These are phyloP conservation scores for Marcusenius ussheri DNA, from an alignment of 2,113 vertebrate species.

Conservation along the genomic window DNA sequence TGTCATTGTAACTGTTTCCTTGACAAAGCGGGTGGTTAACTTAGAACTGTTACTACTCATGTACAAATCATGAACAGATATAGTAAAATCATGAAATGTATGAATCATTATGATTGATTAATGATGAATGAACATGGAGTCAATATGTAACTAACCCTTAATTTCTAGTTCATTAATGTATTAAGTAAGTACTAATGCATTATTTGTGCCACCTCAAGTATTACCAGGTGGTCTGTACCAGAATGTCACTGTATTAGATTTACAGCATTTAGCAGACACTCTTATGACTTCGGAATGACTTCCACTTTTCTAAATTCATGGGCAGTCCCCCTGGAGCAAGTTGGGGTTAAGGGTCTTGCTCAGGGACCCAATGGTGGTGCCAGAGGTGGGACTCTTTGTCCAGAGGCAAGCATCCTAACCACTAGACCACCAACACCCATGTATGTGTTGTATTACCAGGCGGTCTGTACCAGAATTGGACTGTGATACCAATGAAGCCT, in stretches of 20 bases:
- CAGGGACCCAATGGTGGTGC: no score
- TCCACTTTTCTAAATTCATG: no score
- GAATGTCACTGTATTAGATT: no score
- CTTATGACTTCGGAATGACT: no score
- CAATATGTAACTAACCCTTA: neutral
- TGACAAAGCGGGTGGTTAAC: neutral
- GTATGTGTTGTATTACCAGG: no score
- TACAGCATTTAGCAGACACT: no score
- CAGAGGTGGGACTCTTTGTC: no score
- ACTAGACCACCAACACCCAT: no score
- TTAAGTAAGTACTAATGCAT: neutral
- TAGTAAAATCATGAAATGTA: neutral
- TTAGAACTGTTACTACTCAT: neutral
- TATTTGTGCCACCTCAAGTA: neutral
- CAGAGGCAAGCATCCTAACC: no score
- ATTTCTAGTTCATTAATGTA: neutral
- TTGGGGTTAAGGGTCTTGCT: no score
- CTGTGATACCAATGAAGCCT: neutral
- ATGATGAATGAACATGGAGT: neutral
- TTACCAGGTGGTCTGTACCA: neutral
- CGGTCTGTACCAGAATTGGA: neutral
- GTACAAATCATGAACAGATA: neutral
- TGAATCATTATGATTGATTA: neutral
- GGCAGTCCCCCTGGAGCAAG: no score
- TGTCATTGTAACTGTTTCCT: neutral